Evolutionary conservation across 2,888 invertebrate genomes (phyloP).

Genomic region (Gnatocerus cornutus): DNA sequence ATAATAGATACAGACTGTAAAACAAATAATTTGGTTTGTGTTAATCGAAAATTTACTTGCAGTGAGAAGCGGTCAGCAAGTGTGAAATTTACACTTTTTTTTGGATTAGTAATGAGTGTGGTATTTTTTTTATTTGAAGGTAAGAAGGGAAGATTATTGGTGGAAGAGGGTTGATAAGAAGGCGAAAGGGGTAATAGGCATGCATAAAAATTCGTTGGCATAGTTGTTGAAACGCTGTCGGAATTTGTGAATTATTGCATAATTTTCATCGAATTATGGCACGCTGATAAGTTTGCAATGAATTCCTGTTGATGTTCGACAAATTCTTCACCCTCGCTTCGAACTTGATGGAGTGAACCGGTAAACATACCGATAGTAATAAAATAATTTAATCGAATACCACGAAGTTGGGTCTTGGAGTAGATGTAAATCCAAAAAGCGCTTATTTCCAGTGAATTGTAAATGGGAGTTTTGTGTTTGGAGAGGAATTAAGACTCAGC

Average conservation of each 20-base stretch:
- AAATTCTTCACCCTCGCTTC: conserved; percentile 51
- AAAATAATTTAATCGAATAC: conserved; percentile 46
- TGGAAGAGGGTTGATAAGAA: background rate
- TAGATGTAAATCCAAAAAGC: conserved; percentile 7
- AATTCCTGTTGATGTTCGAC: conserved; percentile 58
- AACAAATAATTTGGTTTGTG: too few species aligned
- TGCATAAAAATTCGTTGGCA: conserved; percentile 49
- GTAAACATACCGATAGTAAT: conserved; percentile 48
- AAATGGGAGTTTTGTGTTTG: conserved; percentile 29
- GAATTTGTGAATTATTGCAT: conserved; percentile 62
- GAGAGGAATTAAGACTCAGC: conserved; percentile 21
- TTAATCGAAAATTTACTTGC: too few species aligned
- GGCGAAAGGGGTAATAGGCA: conserved; percentile 19
- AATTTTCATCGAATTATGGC: conserved; percentile 58
- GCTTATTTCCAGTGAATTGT: conserved; percentile 12
- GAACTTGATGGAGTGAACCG: conserved; percentile 38
- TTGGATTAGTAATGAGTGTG: too few species aligned
- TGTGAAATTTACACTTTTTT: too few species aligned
- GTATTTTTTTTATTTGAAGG: too few species aligned
- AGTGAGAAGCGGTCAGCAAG: too few species aligned
- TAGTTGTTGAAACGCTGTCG: conserved; percentile 55
- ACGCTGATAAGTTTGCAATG: conserved; percentile 58
- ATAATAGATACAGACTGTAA: background rate
- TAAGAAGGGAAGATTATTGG: too few species aligned
- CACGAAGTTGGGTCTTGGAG: conserved; percentile 10